Evolutionary conservation across 2,888 invertebrate genomes (phyloP).

Genomic region (Opisthograptis luteolata): DNA sequence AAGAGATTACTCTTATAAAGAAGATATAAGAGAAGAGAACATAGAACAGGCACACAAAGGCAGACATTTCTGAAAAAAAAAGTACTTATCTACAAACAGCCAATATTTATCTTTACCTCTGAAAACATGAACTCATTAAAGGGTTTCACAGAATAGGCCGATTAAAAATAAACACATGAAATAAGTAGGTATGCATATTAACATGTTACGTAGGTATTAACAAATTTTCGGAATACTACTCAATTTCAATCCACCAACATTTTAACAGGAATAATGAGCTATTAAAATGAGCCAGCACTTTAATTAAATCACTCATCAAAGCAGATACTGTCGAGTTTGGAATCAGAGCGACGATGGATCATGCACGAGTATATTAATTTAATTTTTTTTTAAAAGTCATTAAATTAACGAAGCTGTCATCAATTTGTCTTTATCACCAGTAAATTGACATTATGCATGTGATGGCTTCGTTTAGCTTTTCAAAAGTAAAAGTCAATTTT

Average conservation of each 20-base stretch:
- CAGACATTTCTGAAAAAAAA: too few relatives aligned
- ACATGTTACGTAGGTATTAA: neutral
- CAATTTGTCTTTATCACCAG: neutral
- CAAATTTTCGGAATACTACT: constrained; percentile 16
- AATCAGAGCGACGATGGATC: constrained; percentile 9
- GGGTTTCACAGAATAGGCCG: neutral
- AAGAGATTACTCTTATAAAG: too few relatives aligned
- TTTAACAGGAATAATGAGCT: neutral
- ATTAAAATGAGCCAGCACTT: constrained; percentile 8
- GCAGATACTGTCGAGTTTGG: neutral
- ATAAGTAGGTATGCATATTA: too few relatives aligned
- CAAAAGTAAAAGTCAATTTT: too few relatives aligned
- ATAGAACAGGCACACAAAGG: too few relatives aligned
- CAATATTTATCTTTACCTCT: constrained; percentile 3
- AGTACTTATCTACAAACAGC: too few relatives aligned
- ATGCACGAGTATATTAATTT: neutral
- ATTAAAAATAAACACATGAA: constrained; percentile 19
- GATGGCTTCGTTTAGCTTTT: too few relatives aligned
- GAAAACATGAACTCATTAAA: neutral
- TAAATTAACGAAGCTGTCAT: neutral
- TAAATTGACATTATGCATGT: constrained; percentile 1
- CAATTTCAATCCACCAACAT: constrained; percentile 6
- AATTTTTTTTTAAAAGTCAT: neutral
- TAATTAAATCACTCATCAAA: constrained; percentile 10
- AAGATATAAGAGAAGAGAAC: too few relatives aligned